phyloP scores from a whole-genome alignment of 2,888 invertebrate species.

The Ptychoptera contaminata region DNA sequence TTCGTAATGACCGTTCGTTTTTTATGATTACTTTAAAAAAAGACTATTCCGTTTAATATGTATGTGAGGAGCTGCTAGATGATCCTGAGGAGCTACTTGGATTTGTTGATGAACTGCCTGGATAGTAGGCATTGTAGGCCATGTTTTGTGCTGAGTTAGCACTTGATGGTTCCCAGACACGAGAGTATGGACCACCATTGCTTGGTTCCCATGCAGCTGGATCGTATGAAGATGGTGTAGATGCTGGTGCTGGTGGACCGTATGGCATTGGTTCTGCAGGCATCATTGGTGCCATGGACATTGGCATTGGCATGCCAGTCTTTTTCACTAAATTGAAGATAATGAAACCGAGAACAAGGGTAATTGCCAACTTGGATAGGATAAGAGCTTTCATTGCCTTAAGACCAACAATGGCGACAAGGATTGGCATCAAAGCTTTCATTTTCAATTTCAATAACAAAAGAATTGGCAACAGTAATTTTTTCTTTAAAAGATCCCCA shows the following conservation, averaged over 20 bases:
- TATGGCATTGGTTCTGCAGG: conserved; percentile 31
- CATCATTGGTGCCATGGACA: conserved; percentile 38
- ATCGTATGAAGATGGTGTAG: conserved; percentile 52
- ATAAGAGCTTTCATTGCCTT: conserved; percentile 73
- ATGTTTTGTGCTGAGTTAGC: conserved; percentile 35
- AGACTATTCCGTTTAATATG: conserved; percentile 7
- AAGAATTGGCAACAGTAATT: conserved; percentile 61
- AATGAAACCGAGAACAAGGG: conserved; percentile 65
- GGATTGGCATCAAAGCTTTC: conserved; percentile 70
- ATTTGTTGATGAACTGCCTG: conserved; percentile 41
- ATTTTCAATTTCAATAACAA: conserved; percentile 67
- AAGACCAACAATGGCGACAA: conserved; percentile 59
- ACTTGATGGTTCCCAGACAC: conserved; percentile 53
- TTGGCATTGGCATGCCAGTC: conserved; percentile 62
- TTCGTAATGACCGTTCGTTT: too few species aligned
- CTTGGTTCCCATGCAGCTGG: conserved; percentile 52
- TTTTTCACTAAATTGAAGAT: conserved; percentile 65
- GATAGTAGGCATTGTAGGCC: conserved; percentile 57
- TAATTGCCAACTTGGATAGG: conserved; percentile 68
- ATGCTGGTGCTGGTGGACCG: conserved; percentile 51
- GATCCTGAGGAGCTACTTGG: conserved; percentile 29
- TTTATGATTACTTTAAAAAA: not conserved
- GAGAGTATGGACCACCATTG: conserved; percentile 59
- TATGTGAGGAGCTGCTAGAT: conserved; percentile 11
- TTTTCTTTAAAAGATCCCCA: conserved; percentile 68